Base-by-base conservation (phyloP, 2,797 vertebrate species). In the Lepilemur septentrionalis region DNA sequence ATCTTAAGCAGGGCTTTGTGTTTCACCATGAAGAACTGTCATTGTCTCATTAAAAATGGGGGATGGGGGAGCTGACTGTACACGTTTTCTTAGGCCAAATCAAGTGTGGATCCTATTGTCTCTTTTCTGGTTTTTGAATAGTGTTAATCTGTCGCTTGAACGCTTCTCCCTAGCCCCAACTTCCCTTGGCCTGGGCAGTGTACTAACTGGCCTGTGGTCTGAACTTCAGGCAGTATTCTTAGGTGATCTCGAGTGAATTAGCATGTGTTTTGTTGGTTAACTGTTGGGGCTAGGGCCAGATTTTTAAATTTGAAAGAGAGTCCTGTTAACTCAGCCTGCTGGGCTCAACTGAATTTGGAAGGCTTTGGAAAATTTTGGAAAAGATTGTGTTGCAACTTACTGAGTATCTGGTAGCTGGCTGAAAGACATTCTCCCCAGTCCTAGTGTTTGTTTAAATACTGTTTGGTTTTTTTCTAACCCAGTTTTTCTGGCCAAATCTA, bases 241-340 rank as follows among this genome's bases (percentile, higher is more conserved):
- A 91, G 96, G 97, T 97, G 94, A 87, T 97, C 55, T 80, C 95
- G 81, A 97, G 69, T 92, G 97, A 97, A 96, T 97, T 89, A 97
- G 95, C 86, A 46, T 38, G 4, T 96, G 97, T 90, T 97, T 97
- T 18, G 9, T 90, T 97, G 94, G 89, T 98, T 98, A 97, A 96
- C 96, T 94, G 85, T 96, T 96, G 82, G 88, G 97, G 93, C 69
- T 0, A 0, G 0, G 73, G 95, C 95, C 96, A 97, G 92, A 76
- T 81, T 96, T 97, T 97, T 96, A 92, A 97, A 96, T 97, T 98
- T 96, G 90, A 97, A 96, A 96, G 65, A 65, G 85, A 97, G 90
- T 78, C 87, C 91, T 96, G 93, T 97, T 97, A 90, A 92, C 75
- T 91, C 69, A 41, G 86, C 65, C 89, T 76, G 72, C 96, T 80